Conservation (phyloP, 2,888 invertebrate species). For the Euspilapteryx auroguttella region DNA sequence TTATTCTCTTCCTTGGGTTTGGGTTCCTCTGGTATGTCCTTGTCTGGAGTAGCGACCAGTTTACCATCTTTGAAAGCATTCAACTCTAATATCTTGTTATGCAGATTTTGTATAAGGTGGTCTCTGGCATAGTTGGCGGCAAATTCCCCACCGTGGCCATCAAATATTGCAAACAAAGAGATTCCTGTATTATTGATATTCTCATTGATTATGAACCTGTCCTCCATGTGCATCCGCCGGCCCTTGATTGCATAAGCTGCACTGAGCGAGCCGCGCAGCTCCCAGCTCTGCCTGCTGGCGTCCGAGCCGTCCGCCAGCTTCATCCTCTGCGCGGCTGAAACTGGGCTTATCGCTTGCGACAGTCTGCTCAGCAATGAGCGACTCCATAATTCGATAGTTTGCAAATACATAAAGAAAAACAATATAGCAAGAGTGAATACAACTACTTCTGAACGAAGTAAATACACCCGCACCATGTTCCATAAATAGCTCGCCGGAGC, state of each 20-base stretch:
- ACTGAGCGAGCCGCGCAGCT: slow-evolving; percentile 71
- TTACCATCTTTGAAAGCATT: slow-evolving; percentile 69
- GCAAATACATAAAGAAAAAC: slow-evolving; percentile 76
- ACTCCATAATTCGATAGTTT: slow-evolving; percentile 83
- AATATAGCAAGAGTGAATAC: slow-evolving; percentile 71
- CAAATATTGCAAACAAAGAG: slow-evolving; percentile 89
- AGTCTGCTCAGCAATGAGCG: slow-evolving; percentile 71
- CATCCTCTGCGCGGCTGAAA: slow-evolving; percentile 63
- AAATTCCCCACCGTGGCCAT: slow-evolving; percentile 95
- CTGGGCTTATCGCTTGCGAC: slow-evolving; percentile 66
- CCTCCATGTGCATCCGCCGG: slow-evolving; percentile 90
- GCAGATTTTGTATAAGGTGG: slow-evolving; percentile 79
- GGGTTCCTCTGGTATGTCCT: slow-evolving; percentile 27
- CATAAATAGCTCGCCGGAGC: slow-evolving; percentile 75
- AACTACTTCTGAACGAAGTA: slow-evolving; percentile 79
- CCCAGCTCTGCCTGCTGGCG: slow-evolving; percentile 69
- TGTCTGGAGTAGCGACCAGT: slow-evolving; percentile 23
- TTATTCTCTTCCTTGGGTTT: slow-evolving; percentile 40
- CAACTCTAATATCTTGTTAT: slow-evolving; percentile 74
- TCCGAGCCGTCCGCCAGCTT: slow-evolving; percentile 58
- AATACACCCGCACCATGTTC: slow-evolving; percentile 76
- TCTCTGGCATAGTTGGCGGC: slow-evolving; percentile 92
- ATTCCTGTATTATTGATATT: slow-evolving; percentile 84
- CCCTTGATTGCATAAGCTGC: slow-evolving; percentile 92
- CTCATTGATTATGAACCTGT: slow-evolving; percentile 86